Percentiles rank a stretch among this genome's conserved stretches.
These are phyloP conservation scores for Dynastes grantii DNA, from an alignment of 2,888 invertebrate genomes.

Conservation along the genomic window DNA sequence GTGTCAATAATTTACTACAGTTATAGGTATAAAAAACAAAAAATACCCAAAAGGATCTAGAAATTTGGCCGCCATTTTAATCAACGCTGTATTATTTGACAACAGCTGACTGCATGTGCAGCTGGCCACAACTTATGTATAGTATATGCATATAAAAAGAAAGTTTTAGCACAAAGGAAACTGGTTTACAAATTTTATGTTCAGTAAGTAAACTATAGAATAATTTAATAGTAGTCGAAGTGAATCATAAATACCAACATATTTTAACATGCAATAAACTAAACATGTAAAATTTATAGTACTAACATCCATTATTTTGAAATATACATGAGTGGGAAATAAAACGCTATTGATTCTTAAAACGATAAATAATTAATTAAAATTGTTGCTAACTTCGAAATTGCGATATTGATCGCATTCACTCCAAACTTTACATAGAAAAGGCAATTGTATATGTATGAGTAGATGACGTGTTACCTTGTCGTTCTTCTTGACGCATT, in stretches of 20 bases:
- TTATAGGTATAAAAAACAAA: no score
- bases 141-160: slow-evolving; percentile 21
- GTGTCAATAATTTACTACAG: no score
- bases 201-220: background rate
- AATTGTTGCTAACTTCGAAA: slow-evolving; percentile 19
- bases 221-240: slow-evolving; percentile 1
- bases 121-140: slow-evolving; percentile 28
- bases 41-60: background rate
- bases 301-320: background rate
- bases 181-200: slow-evolving; percentile 33
- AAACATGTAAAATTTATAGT: background rate
- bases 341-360: background rate
- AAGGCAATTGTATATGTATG: background rate
- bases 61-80: slow-evolving; percentile 32
- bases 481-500: slow-evolving; percentile 24
- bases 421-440: background rate
- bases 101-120: slow-evolving; percentile 37
- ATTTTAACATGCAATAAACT: background rate
- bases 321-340: background rate
- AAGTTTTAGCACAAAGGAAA: slow-evolving; percentile 36
- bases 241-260: background rate
- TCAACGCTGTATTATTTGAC: slow-evolving; percentile 31
- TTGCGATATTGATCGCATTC: background rate
- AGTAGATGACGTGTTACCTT: slow-evolving; percentile 38
- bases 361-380: slow-evolving; percentile 22